A percentile compares a stretch with the other conserved stretches of the same genome.
Evolutionary conservation across 1,140 invertebrate genomes (phyloP).

Genomic region (Danaus plexippus): DNA sequence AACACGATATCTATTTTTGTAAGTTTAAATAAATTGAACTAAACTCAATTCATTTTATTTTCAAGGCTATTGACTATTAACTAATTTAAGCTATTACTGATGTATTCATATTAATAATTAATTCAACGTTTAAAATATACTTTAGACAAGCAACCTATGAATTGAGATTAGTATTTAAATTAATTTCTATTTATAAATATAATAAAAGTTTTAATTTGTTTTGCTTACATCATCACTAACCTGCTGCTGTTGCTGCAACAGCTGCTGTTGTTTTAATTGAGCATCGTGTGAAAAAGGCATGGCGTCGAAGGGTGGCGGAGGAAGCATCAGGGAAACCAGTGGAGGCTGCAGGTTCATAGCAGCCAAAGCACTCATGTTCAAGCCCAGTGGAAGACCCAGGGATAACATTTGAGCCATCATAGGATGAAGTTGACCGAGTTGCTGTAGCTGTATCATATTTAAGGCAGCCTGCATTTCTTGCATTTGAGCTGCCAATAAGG

Average conservation of each 20-base stretch:
- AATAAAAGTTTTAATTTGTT: too few species aligned
- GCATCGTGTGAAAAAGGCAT: conserved; percentile 74
- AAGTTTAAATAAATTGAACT: too few species aligned
- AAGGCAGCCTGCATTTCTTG: conserved; percentile 89
- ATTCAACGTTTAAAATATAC: too few species aligned
- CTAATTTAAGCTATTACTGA: too few species aligned
- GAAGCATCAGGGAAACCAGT: conserved; percentile 91
- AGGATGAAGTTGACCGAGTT: conserved; percentile 84
- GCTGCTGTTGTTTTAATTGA: conserved; percentile 79
- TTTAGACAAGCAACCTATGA: not conserved
- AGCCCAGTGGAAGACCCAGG: conserved; percentile 86
- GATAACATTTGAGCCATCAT: conserved; percentile 77
- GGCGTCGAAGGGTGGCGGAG: conserved; percentile 81
- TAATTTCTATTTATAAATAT: conserved; percentile 1
- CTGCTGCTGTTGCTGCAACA: conserved; percentile 80
- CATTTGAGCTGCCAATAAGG: conserved; percentile 82
- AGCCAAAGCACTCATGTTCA: conserved; percentile 86
- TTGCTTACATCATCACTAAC: conserved; percentile 62
- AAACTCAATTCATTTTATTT: too few species aligned
- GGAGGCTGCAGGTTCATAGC: conserved; percentile 91
- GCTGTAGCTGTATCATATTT: conserved; percentile 90
- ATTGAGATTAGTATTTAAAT: conserved; percentile 4
- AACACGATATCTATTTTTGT: too few species aligned
- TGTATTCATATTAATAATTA: too few species aligned
- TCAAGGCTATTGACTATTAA: too few species aligned